Evolutionary conservation across 2,113 vertebrate genomes (phyloP).

Genomic region (Hemiscyllium ocellatum): DNA sequence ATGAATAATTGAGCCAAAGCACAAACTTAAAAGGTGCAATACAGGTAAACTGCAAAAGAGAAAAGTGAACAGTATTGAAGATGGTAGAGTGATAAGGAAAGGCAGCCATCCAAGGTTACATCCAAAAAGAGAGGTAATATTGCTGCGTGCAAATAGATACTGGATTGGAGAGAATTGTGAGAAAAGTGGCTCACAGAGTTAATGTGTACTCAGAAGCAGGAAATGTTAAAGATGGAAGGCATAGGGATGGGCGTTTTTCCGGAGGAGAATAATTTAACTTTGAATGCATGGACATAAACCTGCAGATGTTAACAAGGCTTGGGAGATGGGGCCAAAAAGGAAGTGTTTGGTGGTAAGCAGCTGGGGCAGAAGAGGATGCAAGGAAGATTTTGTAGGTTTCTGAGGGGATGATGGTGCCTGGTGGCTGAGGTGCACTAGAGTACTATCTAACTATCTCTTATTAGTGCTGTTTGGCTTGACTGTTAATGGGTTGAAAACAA

Average conservation of each 20-base stretch:
- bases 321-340: background rate
- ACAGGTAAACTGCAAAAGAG: background rate
- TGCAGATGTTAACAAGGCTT: background rate
- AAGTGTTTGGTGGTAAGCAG: background rate
- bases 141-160: background rate
- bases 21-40: background rate
- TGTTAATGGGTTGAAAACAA: no score
- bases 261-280: no score
- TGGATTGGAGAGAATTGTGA: background rate
- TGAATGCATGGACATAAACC: background rate
- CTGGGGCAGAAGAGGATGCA: background rate
- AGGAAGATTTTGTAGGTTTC: background rate
- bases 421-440: background rate
- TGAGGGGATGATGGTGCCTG: background rate
- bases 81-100: background rate
- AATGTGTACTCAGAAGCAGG: no score
- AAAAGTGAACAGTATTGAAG: background rate
- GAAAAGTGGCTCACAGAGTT: background rate
- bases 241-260: no score
- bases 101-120: background rate
- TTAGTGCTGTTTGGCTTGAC: background rate
- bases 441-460: background rate
- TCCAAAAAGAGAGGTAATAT: background rate
- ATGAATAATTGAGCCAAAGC: background rate
- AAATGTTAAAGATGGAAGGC: no score